Evolutionary conservation across 2,888 invertebrate genomes (phyloP), one percentile per base, ranked within the genome.

Genomic region (Saturnia japonica): DNA sequence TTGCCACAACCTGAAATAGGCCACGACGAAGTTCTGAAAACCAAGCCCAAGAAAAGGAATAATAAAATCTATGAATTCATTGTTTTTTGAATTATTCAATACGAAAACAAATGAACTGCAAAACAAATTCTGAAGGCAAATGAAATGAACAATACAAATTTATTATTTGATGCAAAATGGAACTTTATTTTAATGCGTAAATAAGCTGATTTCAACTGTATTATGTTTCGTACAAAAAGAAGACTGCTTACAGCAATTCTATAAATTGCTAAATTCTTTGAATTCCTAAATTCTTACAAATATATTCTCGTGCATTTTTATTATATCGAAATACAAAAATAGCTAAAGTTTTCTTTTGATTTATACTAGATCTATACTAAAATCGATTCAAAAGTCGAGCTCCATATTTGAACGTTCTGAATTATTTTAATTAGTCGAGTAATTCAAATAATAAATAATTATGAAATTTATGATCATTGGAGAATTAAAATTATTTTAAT

Each of bases 41-140:
- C 6, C 34, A 6, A 34, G 34, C 34, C 6, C 34, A 34, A 6
- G 34, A 34, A 34, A 2, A 34, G 2, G 2, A 34, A 34, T 34
- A 34, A 34, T 34, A 2, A 34, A 34, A 6, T 34, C 3, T 34
- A 47, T 6, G 16, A 1, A 19, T 47, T 4, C 6, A 1, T 16
- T n/a, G n/a, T 54, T 43, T n/a, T 68, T 60, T 68, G 42, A 43
- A 68, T 43, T n/a, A 8, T 9, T n/a, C 2, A 54, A 54, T 54
- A 47, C 0, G n/a, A 6, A n/a, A 3, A 51, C 14, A 51, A 1
- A 8, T 19, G n/a, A 51, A 45, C 4, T 3, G 16, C 14, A 1
- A 12, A 1, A 47, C 3, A 16, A 16, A 54, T 54, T 54, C n/a
- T n/a, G 22, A 8, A 54, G 51, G n/a, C 19, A 19, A 51, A 19